Base-by-base conservation (phyloP, 2,113 vertebrate species). In the Scopus umbretta region DNA sequence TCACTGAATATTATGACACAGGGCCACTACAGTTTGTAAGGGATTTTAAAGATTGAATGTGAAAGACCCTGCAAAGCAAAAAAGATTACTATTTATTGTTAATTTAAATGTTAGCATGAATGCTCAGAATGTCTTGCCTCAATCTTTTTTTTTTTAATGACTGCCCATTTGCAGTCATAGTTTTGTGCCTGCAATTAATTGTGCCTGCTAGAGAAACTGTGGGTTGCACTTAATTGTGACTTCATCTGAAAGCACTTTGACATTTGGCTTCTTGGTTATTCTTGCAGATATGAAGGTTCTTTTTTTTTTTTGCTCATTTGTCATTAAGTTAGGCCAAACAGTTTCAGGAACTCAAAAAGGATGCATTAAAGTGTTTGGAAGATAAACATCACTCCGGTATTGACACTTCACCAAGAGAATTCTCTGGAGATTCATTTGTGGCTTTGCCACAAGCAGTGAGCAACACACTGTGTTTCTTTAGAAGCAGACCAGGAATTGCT, bases 101-200 rank as follows among this genome's bases (percentile, higher is more conserved):
- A 90, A 94, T 92, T 94, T 90, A 90, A 94, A 86, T 74, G 87
- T 65, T 81, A 91, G 19, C 26, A 43, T 55, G 74, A 81, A 85
- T 59, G 45, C 18, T 13, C n/a, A 80, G 53, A 85, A 55, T 91
- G 58, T 62, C 84, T 91, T 0, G 0, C 70, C 42, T 97, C 84
- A 94, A 50, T 96, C 84, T 89, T 86, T 10, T 78, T 58, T 82
- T 63, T 94, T 87, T 66, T 91, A 91, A 92, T 68, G 71, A 81
- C 83, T 1, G 0, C 21, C n/a, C 22, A 1, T 89, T 94, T 91
- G 34, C 43, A 84, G 73, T 79, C 55, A 75, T 81, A 95, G 73
- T 70, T 95, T 91, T 95, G 49, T 87, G 78, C 50, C 74, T 78
- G 84, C 47, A 90, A 80, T 96, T 95, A 90, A 83, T 83, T 96